A percentile compares a stretch with the other conserved stretches of the same genome.
Conservation (phyloP, 30 jellyfish, hydroid and myxozoan genomes). For the Haliclystus octoradiatus region DNA sequence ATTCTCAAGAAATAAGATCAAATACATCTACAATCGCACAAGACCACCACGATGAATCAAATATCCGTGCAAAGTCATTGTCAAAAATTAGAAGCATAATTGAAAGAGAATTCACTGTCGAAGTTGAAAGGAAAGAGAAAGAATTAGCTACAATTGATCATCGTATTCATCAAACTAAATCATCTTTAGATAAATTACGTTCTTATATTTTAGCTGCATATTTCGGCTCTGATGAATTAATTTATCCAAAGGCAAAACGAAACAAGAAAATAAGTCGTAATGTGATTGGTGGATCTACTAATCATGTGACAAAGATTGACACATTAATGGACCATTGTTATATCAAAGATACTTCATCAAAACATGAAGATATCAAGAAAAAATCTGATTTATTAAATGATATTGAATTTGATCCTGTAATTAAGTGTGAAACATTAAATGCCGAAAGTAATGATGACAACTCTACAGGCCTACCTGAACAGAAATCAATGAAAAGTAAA, state of each 20-base stretch:
- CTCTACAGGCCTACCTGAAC: neutral
- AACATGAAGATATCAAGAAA: neutral
- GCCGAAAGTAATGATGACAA: neutral
- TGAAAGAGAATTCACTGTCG: conserved; percentile 53
- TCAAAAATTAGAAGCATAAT: conserved; percentile 39
- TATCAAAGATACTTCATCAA: neutral
- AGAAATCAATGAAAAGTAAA: neutral
- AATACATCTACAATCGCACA: no score
- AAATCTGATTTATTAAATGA: neutral
- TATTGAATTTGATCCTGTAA: neutral
- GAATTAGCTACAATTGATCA: conserved; percentile 52
- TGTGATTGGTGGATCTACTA: neutral
- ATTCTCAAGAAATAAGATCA: no score
- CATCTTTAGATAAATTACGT: conserved; percentile 63
- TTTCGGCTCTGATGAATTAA: conserved; percentile 58
- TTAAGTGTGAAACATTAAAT: neutral
- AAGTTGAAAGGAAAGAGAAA: conserved; percentile 54
- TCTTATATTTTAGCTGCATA: conserved; percentile 82
- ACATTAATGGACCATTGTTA: neutral
- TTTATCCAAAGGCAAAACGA: conserved; percentile 11
- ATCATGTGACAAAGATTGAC: no score
- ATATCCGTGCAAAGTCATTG: conserved; percentile 36
- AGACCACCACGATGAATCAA: no score
- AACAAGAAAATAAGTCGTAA: neutral
- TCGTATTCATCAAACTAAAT: conserved; percentile 51